Conservation (phyloP, 2,888 invertebrate genomes). For the Camptogramma bilineatum region DNA sequence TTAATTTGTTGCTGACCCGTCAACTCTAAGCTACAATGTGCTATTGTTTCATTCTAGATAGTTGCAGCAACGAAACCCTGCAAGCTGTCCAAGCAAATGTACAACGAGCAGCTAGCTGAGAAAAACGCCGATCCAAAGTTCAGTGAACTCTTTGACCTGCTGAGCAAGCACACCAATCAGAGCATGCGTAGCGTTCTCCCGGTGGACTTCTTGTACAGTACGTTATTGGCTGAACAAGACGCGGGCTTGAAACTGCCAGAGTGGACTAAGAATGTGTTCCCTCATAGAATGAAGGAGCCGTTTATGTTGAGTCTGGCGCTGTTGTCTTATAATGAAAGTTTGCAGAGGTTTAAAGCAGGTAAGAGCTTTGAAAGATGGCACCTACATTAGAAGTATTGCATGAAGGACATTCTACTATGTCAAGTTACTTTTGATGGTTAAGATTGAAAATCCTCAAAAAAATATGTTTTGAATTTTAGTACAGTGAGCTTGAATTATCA, state of each 20-base stretch:
- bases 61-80: constrained; percentile 75
- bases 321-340: constrained; percentile 88
- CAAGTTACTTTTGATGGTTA: too few relatives aligned
- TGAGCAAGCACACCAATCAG: constrained; percentile 83
- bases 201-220: constrained; percentile 90
- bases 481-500: too few relatives aligned
- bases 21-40: not conserved
- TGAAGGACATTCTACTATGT: too few relatives aligned
- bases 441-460: too few relatives aligned
- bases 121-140: constrained; percentile 81
- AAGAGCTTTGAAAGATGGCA: constrained; percentile 29
- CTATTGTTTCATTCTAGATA: constrained; percentile 59
- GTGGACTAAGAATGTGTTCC: constrained; percentile 90
- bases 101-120: constrained; percentile 79
- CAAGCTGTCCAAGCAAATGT: constrained; percentile 70
- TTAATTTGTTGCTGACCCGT: not conserved
- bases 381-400: too few relatives aligned
- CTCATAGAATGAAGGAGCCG: constrained; percentile 87
- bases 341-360: constrained; percentile 91
- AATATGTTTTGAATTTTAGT: too few relatives aligned
- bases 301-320: constrained; percentile 89
- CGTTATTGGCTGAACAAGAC: constrained; percentile 87
- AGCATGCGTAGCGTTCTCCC: constrained; percentile 84
- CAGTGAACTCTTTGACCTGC: constrained; percentile 86
- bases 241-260: constrained; percentile 89